Conservation (phyloP, 1,140 invertebrate genomes). For the Laupala kohalensis region DNA sequence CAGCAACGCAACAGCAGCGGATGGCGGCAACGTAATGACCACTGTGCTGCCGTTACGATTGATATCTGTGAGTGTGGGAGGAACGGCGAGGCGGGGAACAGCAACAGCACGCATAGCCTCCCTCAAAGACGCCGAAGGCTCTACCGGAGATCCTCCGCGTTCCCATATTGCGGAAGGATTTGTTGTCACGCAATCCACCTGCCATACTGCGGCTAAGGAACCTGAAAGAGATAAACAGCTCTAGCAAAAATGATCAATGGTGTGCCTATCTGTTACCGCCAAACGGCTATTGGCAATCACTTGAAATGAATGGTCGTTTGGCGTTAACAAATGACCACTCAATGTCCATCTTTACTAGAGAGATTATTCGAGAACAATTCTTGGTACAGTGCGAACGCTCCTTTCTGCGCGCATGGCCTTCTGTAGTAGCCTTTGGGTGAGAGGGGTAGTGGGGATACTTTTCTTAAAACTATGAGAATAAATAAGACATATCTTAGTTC, state of each 20-base stretch:
- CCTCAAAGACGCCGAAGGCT: conserved; percentile 17
- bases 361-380: neutral
- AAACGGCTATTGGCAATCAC: no score
- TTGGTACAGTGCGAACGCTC: no score
- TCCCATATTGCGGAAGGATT: conserved; percentile 21
- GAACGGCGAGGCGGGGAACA: conserved; percentile 17
- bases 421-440: no score
- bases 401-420: no score
- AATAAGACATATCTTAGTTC: no score
- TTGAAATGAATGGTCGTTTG: no score
- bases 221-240: neutral
- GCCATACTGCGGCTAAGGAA: neutral
- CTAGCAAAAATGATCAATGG: neutral
- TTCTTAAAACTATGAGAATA: no score
- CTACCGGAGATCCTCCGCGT: conserved; percentile 15
- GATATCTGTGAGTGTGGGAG: conserved; percentile 20
- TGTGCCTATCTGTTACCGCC: no score
- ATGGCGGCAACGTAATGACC: neutral
- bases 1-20: neutral
- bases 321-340: no score
- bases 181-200: conserved; percentile 5
- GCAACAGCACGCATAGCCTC: conserved; percentile 17
- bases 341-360: no score
- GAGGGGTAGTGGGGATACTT: no score
- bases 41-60: neutral